Evolutionary conservation across 2,888 invertebrate genomes (phyloP).

Genomic region (Drosophila conformis): DNA sequence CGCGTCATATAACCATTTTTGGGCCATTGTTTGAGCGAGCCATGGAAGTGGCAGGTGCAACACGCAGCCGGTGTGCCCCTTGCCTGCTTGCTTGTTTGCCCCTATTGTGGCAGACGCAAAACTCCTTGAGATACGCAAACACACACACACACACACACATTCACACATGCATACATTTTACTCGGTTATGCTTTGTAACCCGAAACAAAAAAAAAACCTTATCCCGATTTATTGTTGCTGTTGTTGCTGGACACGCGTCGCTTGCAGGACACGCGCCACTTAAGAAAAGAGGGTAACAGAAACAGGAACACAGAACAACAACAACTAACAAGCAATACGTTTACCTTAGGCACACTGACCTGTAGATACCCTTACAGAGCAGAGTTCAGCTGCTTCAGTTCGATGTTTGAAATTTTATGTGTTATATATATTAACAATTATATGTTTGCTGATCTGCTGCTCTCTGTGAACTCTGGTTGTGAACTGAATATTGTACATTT

Average conservation of each 20-base stretch:
- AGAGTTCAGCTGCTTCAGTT: background rate
- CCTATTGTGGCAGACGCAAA: slow-evolving; percentile 26
- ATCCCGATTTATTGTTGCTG: slow-evolving; percentile 56
- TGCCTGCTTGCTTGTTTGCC: slow-evolving; percentile 8
- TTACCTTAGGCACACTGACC: background rate
- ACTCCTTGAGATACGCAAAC: slow-evolving; percentile 45
- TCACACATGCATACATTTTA: background rate
- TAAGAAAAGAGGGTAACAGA: slow-evolving; percentile 1
- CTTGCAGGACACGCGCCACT: slow-evolving; percentile 24
- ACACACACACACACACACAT: background rate
- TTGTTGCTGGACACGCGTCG: slow-evolving; percentile 66
- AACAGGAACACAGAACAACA: background rate
- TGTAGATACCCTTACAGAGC: background rate
- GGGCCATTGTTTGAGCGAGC: slow-evolving; percentile 40
- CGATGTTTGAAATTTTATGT: background rate
- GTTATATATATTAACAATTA: background rate
- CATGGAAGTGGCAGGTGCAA: slow-evolving; percentile 65
- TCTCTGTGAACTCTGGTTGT: background rate
- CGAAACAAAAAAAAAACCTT: slow-evolving; percentile 42
- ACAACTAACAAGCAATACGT: background rate
- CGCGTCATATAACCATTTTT: slow-evolving; percentile 10
- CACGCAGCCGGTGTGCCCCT: slow-evolving; percentile 44
- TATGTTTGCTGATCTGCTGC: background rate
- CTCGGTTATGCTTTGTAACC: slow-evolving; percentile 44
- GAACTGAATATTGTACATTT: background rate